Percentiles rank a stretch among this genome's conserved stretches.
phyloP scores from a whole-genome alignment of 2,113 vertebrate species.

The Australoheros scitulus region DNA sequence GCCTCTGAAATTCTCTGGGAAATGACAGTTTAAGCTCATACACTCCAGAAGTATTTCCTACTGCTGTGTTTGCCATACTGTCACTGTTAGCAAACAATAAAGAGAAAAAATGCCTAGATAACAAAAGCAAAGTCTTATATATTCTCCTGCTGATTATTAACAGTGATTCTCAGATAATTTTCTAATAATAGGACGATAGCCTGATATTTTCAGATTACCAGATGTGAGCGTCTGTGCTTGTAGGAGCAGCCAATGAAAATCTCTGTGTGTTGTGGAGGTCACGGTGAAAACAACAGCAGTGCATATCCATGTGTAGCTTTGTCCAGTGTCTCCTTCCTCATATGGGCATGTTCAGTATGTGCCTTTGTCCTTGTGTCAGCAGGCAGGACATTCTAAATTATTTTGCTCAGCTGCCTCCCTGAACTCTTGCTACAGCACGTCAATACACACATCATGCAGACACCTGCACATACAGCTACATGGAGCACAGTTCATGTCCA shows the following conservation, averaged over 20 bases:
- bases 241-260: conserved; percentile 66
- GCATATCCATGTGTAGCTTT: conserved; percentile 79
- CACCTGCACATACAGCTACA: conserved; percentile 61
- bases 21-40: conserved; percentile 54
- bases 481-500: conserved; percentile 72
- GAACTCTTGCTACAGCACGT: conserved; percentile 84
- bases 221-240: conserved; percentile 35
- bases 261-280: conserved; percentile 78
- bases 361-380: conserved; percentile 86
- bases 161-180: conserved; percentile 47
- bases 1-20: conserved; percentile 57
- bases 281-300: conserved; percentile 79
- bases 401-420: conserved; percentile 85
- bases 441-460: conserved; percentile 80
- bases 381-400: conserved; percentile 84
- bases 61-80: not conserved
- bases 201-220: conserved; percentile 52
- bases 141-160: conserved; percentile 14
- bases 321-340: conserved; percentile 79
- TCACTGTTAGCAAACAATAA: not conserved
- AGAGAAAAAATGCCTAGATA: not conserved
- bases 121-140: not conserved
- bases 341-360: conserved; percentile 76
- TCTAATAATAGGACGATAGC: conserved; percentile 23
- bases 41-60: conserved; percentile 24